These are phyloP conservation scores for Coendou prehensilis DNA, from an alignment of 2,797 vertebrate species.

Conservation along the genomic window DNA sequence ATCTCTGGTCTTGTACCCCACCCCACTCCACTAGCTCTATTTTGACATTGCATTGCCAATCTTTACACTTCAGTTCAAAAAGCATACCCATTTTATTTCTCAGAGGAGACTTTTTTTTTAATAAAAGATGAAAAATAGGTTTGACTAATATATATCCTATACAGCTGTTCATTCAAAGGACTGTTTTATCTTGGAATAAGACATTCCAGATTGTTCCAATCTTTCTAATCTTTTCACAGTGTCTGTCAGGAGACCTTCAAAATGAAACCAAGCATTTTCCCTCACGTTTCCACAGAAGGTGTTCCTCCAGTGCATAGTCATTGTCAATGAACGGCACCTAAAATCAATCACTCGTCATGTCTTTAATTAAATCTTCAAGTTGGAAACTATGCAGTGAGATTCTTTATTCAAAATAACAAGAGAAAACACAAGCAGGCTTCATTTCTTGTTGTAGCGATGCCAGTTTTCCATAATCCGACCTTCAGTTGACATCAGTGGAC, in stretches of 20 bases:
- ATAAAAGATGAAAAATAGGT: background rate
- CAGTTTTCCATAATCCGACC: slow-evolving; percentile 84
- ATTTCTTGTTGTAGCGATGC: slow-evolving; percentile 74
- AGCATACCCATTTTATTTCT: slow-evolving; percentile 41
- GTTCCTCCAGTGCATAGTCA: background rate
- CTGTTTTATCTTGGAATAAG: slow-evolving; percentile 11
- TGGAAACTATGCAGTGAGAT: slow-evolving; percentile 59
- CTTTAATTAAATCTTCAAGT: slow-evolving; percentile 78
- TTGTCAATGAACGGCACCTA: slow-evolving; percentile 49
- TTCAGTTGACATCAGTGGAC: slow-evolving; percentile 69
- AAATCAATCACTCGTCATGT: slow-evolving; percentile 62
- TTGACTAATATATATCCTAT: slow-evolving; percentile 8
- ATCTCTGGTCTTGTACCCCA: accelerated
- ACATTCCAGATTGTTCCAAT: slow-evolving; percentile 11
- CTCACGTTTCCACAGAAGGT: slow-evolving; percentile 18
- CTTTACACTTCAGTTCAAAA: slow-evolving; percentile 60
- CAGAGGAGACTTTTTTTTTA: slow-evolving; percentile 17
- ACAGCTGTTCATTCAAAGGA: background rate
- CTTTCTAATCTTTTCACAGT: background rate
- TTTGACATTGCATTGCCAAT: slow-evolving; percentile 28
- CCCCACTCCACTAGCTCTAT: background rate
- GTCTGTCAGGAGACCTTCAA: background rate
- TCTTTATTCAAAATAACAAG: slow-evolving; percentile 60
- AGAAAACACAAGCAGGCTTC: slow-evolving; percentile 71
- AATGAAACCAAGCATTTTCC: background rate